Conservation (phyloP, 2,888 invertebrate genomes). For the Lamellibrachia satsuma region DNA sequence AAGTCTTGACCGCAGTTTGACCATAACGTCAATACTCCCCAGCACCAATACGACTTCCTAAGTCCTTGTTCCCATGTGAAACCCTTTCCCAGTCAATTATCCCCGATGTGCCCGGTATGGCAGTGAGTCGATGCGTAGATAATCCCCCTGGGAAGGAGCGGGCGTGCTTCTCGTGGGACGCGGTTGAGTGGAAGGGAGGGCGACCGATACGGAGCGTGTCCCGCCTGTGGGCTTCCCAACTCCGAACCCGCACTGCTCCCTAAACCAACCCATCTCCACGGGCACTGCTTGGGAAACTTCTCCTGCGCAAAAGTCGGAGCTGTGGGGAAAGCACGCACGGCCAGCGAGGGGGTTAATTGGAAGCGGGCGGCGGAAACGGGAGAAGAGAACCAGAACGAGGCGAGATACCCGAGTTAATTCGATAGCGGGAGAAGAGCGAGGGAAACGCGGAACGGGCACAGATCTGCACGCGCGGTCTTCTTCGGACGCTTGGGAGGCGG, state of each 20-base stretch:
- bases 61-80: not conserved
- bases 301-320: not conserved
- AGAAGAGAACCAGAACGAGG: not conserved
- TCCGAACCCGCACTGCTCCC: not conserved
- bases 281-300: not conserved
- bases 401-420: not conserved
- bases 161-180: not conserved
- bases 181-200: not conserved
- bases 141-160: not conserved
- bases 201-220: not conserved
- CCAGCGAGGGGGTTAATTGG: not conserved
- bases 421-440: not conserved
- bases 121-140: not conserved
- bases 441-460: not conserved
- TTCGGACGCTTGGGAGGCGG: not conserved
- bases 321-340: not conserved
- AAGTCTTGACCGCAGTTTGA: not conserved
- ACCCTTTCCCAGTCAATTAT: not conserved
- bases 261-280: not conserved
- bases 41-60: not conserved
- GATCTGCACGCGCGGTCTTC: not conserved
- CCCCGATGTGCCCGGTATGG: not conserved
- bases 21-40: not conserved
- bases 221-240: not conserved
- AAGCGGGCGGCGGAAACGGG: not conserved